phyloP scores from a whole-genome alignment of 2,113 vertebrate genomes.

The Gallinago jamesoni region DNA sequence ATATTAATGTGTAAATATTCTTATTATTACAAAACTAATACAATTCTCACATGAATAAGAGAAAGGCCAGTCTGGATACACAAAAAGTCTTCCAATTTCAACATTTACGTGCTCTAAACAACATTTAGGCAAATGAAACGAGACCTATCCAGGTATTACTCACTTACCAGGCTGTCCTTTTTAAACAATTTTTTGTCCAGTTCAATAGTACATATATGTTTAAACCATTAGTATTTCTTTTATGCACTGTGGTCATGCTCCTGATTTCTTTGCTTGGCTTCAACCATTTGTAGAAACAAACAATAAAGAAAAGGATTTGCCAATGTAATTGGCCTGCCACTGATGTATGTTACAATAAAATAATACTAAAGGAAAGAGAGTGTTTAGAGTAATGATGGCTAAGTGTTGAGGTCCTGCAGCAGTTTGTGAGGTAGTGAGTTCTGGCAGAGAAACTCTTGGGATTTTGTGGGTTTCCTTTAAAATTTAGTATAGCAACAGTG shows the following conservation, averaged over 20 bases:
- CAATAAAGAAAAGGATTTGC: not conserved
- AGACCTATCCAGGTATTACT: not conserved
- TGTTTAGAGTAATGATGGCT: not conserved
- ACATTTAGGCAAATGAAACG: not conserved
- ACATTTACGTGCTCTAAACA: not conserved
- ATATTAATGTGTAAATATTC: not conserved
- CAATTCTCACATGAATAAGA: not conserved
- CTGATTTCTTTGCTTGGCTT: not conserved
- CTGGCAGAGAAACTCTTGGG: not conserved
- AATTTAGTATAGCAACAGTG: not conserved
- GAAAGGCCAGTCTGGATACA: not conserved
- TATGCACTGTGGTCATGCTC: not conserved
- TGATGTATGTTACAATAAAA: not conserved
- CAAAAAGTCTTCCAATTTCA: not conserved
- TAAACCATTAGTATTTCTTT: not conserved
- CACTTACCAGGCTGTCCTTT: not conserved
- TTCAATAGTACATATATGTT: not conserved
- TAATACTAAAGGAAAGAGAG: not conserved
- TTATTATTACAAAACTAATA: not conserved
- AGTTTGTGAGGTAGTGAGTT: not conserved
- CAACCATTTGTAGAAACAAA: not conserved
- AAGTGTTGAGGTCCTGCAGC: not conserved
- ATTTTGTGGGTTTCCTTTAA: not conserved
- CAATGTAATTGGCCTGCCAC: not conserved
- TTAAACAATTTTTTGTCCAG: not conserved